Base-by-base conservation (phyloP, 2,888 invertebrate species). In the Parnassius mnemosyne region DNA sequence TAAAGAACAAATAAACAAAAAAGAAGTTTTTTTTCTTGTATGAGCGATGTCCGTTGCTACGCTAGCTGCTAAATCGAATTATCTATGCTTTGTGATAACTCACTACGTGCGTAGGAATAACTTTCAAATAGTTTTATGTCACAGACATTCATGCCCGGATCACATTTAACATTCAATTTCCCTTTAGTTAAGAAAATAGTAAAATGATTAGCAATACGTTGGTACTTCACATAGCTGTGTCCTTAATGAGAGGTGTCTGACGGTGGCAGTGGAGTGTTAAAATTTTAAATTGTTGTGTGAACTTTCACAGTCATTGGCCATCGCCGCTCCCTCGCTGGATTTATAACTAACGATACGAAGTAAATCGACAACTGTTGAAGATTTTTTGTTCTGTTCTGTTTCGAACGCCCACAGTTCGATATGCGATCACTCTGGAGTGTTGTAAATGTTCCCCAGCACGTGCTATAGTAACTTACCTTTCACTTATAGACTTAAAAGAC, bases 271-370 rank as follows among this genome's bases (percentile, higher is more conserved):
- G 71, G 75, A 72, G 89, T 91, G 91, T 89, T 89, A 91, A 91
- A 89, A 90, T 80, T 72, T 80, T 81, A 83, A 88, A 91, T 90
- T 88, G 85, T 87, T 83, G 85, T 89, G 91, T 91, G 90, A 91
- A 90, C 89, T 90, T 89, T 90, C 90, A 90, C 91, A 90, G 86
- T 79, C 79, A 84, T 87, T 73, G 84, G 78, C 71, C 76, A 81
- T 79, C 74, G 73, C 61, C 66, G 68, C 70, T 68, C 70, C 68
- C 65, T 65, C 71, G 58, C 69, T 61, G 70, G 74, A 77, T 87
- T 87, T 87, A 87, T 84, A 78, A 81, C 79, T 80, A 70, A 73
- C 70, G 69, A 72, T 69, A 69, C 68, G 68, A 67, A 69, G 65
- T 70, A 71, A 76, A 78, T 74, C 71, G 75, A 75, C 76, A 72